phyloP scores from a whole-genome alignment of 2,888 invertebrate species.

The Macaria notata region DNA sequence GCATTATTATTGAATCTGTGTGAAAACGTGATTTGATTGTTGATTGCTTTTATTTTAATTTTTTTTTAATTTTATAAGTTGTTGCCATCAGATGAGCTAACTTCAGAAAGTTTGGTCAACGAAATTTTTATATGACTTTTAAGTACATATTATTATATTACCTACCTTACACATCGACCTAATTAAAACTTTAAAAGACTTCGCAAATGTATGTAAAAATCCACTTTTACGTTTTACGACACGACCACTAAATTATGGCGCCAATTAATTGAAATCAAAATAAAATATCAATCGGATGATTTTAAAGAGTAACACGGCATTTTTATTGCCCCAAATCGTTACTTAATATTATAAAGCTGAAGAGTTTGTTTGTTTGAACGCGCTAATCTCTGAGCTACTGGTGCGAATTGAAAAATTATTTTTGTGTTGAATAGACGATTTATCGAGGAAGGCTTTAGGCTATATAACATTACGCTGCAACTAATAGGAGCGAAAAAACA shows the following conservation, averaged over 20 bases:
- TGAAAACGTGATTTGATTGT: conserved; percentile 23
- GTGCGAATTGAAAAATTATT: too few relatives aligned
- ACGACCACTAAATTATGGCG: conserved; percentile 25
- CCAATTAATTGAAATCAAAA: conserved; percentile 32
- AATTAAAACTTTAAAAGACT: conserved; percentile 4
- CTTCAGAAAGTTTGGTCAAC: background rate
- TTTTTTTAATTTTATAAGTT: background rate
- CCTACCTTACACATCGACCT: conserved; percentile 6
- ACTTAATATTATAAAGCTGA: conserved; percentile 29
- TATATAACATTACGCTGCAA: too few relatives aligned
- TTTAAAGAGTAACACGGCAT: conserved; percentile 31
- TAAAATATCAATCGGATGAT: conserved; percentile 29
- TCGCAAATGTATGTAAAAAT: conserved; percentile 24
- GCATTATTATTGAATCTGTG: conserved; percentile 29
- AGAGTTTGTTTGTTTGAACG: too few relatives aligned
- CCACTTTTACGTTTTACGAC: conserved; percentile 34
- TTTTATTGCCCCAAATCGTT: conserved; percentile 33
- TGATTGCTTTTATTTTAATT: conserved; percentile 8
- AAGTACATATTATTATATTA: too few relatives aligned
- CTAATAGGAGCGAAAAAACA: too few relatives aligned
- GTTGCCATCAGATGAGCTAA: background rate
- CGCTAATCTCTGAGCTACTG: too few relatives aligned
- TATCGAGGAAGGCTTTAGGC: too few relatives aligned
- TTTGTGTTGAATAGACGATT: too few relatives aligned
- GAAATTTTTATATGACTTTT: too few relatives aligned